Percentiles rank a stretch among this genome's conserved stretches.
phyloP scores from a whole-genome alignment of 2,888 invertebrate genomes.

The Stenotaenia linearis region DNA sequence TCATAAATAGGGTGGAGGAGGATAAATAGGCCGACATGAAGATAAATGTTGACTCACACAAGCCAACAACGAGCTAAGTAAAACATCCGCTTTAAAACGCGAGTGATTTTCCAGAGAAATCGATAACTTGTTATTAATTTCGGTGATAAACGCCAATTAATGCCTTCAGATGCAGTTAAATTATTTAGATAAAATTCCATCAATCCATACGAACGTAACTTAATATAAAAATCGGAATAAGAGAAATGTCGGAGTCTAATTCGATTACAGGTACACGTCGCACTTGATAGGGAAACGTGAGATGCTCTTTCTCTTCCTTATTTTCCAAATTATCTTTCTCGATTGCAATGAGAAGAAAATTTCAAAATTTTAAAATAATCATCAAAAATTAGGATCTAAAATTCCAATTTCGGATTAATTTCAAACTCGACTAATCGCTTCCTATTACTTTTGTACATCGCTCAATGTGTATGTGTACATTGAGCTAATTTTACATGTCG shows the following conservation, averaged over 20 bases:
- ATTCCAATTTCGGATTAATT: neutral
- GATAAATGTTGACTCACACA: conserved; percentile 19
- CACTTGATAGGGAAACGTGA: neutral
- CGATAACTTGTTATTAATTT: too few relatives aligned
- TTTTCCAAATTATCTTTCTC: neutral
- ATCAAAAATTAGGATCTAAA: neutral
- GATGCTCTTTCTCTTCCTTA: neutral
- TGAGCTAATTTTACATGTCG: conserved; percentile 18
- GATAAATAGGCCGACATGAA: conserved; percentile 6
- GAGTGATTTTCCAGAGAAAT: neutral
- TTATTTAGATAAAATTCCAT: neutral
- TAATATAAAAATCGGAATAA: neutral
- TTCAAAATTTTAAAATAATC: neutral
- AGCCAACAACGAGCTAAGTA: neutral
- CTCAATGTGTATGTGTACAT: neutral
- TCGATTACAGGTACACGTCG: neutral
- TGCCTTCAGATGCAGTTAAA: too few relatives aligned
- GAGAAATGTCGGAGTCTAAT: neutral
- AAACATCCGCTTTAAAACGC: neutral
- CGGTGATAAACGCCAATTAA: too few relatives aligned
- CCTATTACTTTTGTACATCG: neutral
- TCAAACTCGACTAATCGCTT: neutral
- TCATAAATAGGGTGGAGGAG: neutral
- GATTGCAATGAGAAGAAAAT: neutral
- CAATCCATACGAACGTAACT: neutral